These are phyloP conservation scores for Synchiropus splendidus DNA, from an alignment of 2,113 vertebrate species.

Conservation along the genomic window DNA sequence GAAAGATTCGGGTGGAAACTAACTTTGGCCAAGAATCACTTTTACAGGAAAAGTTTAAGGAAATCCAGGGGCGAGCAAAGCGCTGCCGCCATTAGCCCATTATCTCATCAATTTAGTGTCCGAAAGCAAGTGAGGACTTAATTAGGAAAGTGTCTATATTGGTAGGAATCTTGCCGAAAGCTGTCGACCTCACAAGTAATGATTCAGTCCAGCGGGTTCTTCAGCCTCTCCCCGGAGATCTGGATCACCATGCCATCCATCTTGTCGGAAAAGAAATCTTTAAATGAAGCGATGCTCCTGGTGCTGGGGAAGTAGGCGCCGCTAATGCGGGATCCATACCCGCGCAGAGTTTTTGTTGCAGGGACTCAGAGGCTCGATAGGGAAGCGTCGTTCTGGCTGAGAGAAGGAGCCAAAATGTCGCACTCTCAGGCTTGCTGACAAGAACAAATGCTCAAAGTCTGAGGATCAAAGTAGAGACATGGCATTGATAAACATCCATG, in stretches of 20 bases:
- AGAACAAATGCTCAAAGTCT: no score
- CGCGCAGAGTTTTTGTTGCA: constrained; percentile 11
- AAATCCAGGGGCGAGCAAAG: constrained; percentile 17
- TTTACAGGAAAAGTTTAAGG: background rate
- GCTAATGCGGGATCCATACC: constrained; percentile 8
- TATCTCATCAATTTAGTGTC: constrained; percentile 64
- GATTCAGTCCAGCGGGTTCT: constrained; percentile 23
- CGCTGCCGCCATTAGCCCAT: constrained; percentile 52
- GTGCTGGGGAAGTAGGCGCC: constrained; percentile 19
- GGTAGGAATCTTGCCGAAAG: constrained; percentile 40
- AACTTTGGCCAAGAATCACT: background rate
- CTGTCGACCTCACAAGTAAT: constrained; percentile 48
- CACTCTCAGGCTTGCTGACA: no score
- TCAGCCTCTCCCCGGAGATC: constrained; percentile 24
- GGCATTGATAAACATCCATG: no score
- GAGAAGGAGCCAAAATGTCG: no score
- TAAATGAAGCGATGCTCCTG: constrained; percentile 26
- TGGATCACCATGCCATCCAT: constrained; percentile 28
- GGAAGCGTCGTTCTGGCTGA: no score
- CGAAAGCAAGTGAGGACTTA: constrained; percentile 50
- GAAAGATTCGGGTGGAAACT: no score
- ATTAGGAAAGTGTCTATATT: constrained; percentile 49
- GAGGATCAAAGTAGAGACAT: no score
- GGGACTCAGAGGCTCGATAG: constrained; percentile 10
- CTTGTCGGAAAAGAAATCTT: constrained; percentile 1